A percentile compares a stretch with the other conserved stretches of the same genome.
Evolutionary conservation across 2,113 vertebrate genomes (phyloP).

Genomic region (Morone chrysops): DNA sequence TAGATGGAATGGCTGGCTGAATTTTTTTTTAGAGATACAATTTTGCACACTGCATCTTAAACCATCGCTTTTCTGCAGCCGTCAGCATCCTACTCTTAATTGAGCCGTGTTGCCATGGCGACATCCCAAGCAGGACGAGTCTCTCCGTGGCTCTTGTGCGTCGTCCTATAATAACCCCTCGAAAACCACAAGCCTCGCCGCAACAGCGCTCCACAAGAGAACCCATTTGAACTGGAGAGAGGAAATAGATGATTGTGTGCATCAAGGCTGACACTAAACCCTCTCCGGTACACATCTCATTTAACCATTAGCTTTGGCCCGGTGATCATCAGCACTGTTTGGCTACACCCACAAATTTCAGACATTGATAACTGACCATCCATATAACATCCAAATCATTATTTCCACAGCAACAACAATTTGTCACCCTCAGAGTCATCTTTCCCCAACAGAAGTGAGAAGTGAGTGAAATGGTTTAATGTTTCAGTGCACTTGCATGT

Average conservation of each 20-base stretch:
- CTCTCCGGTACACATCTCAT: conserved; percentile 43
- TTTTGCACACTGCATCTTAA: conserved; percentile 1
- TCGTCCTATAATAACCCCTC: conserved; percentile 22
- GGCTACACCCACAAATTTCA: not conserved
- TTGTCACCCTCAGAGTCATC: not conserved
- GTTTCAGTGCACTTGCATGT: not conserved
- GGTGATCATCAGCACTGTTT: not conserved
- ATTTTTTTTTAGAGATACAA: not conserved
- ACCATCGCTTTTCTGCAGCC: not conserved
- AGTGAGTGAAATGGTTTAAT: not conserved
- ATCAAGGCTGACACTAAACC: conserved; percentile 34
- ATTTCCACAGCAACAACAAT: not conserved
- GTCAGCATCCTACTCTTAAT: conserved; percentile 35
- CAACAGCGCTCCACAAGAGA: not conserved
- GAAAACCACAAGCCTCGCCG: not conserved
- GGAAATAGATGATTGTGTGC: conserved; percentile 37
- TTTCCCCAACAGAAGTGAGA: not conserved
- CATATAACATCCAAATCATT: not conserved
- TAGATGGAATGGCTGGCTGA: not conserved
- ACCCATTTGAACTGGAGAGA: conserved; percentile 26
- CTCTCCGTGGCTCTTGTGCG: not conserved
- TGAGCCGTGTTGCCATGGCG: conserved; percentile 33
- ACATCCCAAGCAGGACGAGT: conserved; percentile 7
- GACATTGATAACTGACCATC: not conserved
- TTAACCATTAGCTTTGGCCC: conserved; percentile 38